Conservation (phyloP, 2,888 invertebrate species). For the Cheilosia grossa region DNA sequence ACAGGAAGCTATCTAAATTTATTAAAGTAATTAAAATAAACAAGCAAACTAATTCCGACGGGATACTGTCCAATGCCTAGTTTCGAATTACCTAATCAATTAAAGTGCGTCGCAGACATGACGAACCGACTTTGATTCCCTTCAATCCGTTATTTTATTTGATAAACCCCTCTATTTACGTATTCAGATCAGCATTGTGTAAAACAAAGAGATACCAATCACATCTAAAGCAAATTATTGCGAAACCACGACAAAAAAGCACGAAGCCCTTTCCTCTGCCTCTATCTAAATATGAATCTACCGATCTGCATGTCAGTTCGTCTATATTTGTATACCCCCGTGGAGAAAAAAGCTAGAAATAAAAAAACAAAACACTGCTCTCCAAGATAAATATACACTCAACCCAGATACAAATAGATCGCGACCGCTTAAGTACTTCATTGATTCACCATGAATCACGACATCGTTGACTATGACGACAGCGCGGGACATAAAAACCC, state of each 20-base stretch:
- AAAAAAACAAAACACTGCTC: slow-evolving; percentile 14
- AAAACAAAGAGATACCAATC: slow-evolving; percentile 50
- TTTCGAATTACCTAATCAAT: no score
- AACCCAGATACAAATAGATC: slow-evolving; percentile 70
- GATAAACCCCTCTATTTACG: slow-evolving; percentile 12
- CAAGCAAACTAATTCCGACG: no score
- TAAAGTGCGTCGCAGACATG: no score
- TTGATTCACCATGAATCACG: slow-evolving; percentile 74
- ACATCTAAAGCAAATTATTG: slow-evolving; percentile 63
- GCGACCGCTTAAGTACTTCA: slow-evolving; percentile 61
- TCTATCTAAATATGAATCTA: slow-evolving; percentile 62
- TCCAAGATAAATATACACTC: slow-evolving; percentile 52
- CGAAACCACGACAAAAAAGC: slow-evolving; percentile 62
- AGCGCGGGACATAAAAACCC: slow-evolving; percentile 1
- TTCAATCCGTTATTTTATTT: neutral
- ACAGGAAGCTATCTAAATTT: no score
- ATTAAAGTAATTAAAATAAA: no score
- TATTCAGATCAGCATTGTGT: slow-evolving; percentile 18
- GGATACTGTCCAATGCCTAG: no score
- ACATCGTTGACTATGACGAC: slow-evolving; percentile 55
- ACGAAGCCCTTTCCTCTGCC: slow-evolving; percentile 30
- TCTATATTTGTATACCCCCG: slow-evolving; percentile 34
- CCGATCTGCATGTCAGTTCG: slow-evolving; percentile 31
- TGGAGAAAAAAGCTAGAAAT: slow-evolving; percentile 25
- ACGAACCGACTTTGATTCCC: no score